phyloP scores from a whole-genome alignment of 2,888 invertebrate genomes.

The Polymixis flavicincta region DNA sequence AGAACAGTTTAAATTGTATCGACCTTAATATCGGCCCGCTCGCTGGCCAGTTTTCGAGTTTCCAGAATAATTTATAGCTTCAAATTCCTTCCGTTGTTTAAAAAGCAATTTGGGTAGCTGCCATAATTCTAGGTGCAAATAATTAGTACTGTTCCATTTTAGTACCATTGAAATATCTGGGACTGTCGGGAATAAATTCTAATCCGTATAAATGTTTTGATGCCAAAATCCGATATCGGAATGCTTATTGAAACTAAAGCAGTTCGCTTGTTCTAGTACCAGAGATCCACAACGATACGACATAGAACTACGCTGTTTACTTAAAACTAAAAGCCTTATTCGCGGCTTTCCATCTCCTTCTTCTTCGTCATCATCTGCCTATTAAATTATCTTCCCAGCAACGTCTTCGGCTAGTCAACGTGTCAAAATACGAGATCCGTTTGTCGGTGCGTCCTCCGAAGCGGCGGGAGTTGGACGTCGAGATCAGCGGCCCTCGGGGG shows the following conservation, averaged over 20 bases:
- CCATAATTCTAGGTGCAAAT: slow-evolving; percentile 8
- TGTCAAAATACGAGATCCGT: slow-evolving; percentile 77
- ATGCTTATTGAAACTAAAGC: neutral
- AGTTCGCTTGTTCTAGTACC: neutral
- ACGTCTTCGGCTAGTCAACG: slow-evolving; percentile 78
- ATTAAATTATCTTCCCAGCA: slow-evolving; percentile 64
- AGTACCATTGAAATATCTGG: neutral
- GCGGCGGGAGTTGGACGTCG: slow-evolving; percentile 73
- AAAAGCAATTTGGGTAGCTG: slow-evolving; percentile 11
- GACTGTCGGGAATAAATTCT: neutral
- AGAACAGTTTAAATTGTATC: slow-evolving; percentile 39
- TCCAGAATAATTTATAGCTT: slow-evolving; percentile 30
- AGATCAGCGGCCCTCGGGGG: slow-evolving; percentile 73
- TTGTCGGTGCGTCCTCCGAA: slow-evolving; percentile 79
- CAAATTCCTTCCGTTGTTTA: slow-evolving; percentile 34
- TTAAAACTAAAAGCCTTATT: neutral
- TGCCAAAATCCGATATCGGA: neutral
- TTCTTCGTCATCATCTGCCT: neutral
- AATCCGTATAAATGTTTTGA: slow-evolving; percentile 4
- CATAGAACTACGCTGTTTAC: neutral
- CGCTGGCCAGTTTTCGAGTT: slow-evolving; percentile 15
- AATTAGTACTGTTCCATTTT: slow-evolving; percentile 19
- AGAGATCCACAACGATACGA: neutral
- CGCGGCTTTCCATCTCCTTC: neutral
- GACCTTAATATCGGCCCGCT: slow-evolving; percentile 13